Percentiles rank a stretch among this genome's conserved stretches.
Evolutionary conservation across 2,888 invertebrate genomes (phyloP).

Genomic region (Spialia ferax): DNA sequence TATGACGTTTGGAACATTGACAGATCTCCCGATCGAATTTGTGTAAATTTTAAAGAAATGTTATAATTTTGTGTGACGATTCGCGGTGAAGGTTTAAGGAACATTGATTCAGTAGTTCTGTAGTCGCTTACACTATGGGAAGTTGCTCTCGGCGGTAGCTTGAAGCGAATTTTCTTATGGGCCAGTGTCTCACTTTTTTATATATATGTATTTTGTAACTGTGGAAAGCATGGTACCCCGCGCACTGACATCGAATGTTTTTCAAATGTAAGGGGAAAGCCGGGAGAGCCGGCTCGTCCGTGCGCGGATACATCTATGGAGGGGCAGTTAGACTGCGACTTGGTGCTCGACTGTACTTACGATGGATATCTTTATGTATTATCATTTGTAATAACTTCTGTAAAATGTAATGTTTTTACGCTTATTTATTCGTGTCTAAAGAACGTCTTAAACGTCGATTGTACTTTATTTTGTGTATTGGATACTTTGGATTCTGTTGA

Average conservation of each 20-base stretch:
- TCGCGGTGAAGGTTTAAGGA: conserved; percentile 41
- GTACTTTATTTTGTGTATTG: conserved; percentile 59
- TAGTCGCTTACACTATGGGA: conserved; percentile 19
- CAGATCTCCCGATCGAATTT: conserved; percentile 74
- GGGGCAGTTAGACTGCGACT: conserved; percentile 78
- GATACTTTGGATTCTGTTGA: conserved; percentile 51
- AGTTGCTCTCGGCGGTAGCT: conserved; percentile 35
- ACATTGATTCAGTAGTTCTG: conserved; percentile 6
- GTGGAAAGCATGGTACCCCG: conserved; percentile 44
- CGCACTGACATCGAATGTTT: conserved; percentile 39
- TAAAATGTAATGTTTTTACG: conserved; percentile 63
- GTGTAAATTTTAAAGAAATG: conserved; percentile 43
- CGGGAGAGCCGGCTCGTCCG: conserved; percentile 42
- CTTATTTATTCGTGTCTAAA: conserved; percentile 69
- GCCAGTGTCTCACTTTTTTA: conserved; percentile 44
- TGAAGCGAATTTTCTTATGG: conserved; percentile 32
- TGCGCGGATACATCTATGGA: conserved; percentile 57
- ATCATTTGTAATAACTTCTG: conserved; percentile 59
- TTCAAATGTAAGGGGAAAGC: conserved; percentile 5
- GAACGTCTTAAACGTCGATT: conserved; percentile 50
- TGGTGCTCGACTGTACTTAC: conserved; percentile 85
- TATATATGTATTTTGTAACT: conserved; percentile 43
- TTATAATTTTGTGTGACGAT: conserved; percentile 46
- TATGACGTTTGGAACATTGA: conserved; percentile 61
- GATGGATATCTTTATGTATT: conserved; percentile 68